Percentiles rank a stretch among this genome's conserved stretches.
Conservation (phyloP, 2,888 invertebrate species). For the Chrysolina haemoptera region DNA sequence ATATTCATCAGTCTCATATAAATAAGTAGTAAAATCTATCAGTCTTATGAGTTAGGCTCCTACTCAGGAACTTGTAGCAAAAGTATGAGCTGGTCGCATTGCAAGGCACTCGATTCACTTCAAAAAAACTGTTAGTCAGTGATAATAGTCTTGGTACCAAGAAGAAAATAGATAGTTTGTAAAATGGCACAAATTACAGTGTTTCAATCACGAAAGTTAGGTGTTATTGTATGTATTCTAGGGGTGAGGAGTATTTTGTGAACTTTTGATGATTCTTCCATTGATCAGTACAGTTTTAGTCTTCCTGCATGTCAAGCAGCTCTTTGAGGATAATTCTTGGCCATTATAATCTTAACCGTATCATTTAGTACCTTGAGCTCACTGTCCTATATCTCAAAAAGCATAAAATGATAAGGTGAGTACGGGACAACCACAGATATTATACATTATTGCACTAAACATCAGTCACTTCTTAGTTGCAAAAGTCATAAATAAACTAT, state of each 20-base stretch:
- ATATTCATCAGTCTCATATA: slow-evolving; percentile 62
- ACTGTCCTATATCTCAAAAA: slow-evolving; percentile 40
- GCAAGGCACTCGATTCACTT: slow-evolving; percentile 64
- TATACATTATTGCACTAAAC: slow-evolving; percentile 70
- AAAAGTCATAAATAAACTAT: slow-evolving; percentile 65
- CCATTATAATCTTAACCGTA: not conserved
- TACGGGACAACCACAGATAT: slow-evolving; percentile 68
- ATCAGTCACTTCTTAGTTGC: slow-evolving; percentile 64
- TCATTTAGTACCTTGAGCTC: slow-evolving; percentile 1
- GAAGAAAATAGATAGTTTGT: no score
- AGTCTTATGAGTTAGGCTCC: slow-evolving; percentile 69
- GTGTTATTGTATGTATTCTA: no score
- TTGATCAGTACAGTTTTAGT: no score
- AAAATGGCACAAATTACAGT: no score
- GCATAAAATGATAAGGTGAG: slow-evolving; percentile 58
- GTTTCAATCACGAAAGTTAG: no score
- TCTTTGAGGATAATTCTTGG: no score
- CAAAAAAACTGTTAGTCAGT: slow-evolving; percentile 11
- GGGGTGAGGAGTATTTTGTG: not conserved
- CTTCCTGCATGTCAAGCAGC: no score
- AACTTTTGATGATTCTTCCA: not conserved
- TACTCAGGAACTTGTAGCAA: slow-evolving; percentile 66
- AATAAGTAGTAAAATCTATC: slow-evolving; percentile 65
- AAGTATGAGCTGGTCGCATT: slow-evolving; percentile 60
- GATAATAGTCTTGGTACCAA: no score